Conservation (phyloP, 2,113 vertebrate genomes). For the Dinomys branickii region DNA sequence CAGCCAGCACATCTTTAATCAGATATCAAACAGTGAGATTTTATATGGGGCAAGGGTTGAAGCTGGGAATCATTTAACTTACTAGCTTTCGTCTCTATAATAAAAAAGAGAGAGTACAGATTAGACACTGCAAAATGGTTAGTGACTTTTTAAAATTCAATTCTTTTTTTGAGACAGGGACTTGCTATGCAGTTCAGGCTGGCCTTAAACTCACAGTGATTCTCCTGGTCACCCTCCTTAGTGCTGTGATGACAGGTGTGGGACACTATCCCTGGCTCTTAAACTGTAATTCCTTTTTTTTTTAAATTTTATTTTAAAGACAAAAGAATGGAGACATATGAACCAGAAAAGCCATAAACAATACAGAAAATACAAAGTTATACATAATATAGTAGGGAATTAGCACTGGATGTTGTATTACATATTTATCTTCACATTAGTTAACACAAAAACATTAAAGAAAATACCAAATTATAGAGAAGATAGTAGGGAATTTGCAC, state of each 20-base stretch:
- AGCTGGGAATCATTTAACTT: conserved; percentile 21
- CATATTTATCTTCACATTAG: no score
- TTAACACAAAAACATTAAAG: no score
- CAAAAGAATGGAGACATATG: no score
- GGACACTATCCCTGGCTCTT: background rate
- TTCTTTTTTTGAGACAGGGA: background rate
- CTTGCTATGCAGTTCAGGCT: background rate
- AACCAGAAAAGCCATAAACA: no score
- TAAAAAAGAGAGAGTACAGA: background rate
- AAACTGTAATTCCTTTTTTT: background rate
- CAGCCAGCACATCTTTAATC: background rate
- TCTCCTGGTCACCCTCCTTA: background rate
- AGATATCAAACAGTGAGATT: background rate
- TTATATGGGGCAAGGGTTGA: background rate
- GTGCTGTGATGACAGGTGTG: background rate
- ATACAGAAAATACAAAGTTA: no score
- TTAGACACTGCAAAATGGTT: background rate
- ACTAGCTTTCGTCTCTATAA: background rate
- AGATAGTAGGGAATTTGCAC: no score
- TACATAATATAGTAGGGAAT: no score
- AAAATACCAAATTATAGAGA: no score
- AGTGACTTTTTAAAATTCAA: background rate
- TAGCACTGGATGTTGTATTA: no score
- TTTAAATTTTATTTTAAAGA: no score
- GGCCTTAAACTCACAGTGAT: background rate